A percentile compares a stretch with the other conserved stretches of the same genome.
Evolutionary conservation across 2,113 vertebrate genomes (phyloP).

Genomic region (Microcebus lehilahytsara): DNA sequence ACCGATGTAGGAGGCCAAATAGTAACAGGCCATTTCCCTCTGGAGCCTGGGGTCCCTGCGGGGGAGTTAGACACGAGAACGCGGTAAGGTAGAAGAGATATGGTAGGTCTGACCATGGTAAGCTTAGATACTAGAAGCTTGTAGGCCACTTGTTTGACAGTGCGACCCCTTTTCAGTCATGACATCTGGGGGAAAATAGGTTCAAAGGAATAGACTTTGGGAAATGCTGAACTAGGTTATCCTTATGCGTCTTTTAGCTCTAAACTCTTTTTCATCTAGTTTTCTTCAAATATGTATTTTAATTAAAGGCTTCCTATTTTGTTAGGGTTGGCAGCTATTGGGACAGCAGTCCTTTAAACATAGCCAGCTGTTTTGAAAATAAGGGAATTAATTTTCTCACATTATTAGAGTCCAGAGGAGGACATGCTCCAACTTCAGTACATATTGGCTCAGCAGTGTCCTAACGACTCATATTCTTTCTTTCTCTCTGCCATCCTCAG

Average conservation of each 20-base stretch:
- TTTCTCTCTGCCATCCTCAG: not conserved
- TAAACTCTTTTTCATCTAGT: not conserved
- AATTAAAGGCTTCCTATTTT: slow-evolving; percentile 4
- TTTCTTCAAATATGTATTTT: slow-evolving; percentile 28
- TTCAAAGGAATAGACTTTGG: not conserved
- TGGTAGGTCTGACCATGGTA: not conserved
- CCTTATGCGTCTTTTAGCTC: not conserved
- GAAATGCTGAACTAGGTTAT: not conserved
- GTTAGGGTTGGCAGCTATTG: not conserved
- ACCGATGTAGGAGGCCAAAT: not conserved
- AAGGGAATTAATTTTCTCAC: not conserved
- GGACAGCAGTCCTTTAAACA: not conserved
- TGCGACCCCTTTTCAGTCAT: not conserved
- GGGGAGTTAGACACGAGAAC: not conserved
- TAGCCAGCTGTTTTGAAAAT: not conserved
- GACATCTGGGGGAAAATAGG: not conserved
- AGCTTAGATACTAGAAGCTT: not conserved
- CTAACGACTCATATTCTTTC: not conserved
- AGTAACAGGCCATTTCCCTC: not conserved
- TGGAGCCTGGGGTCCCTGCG: not conserved
- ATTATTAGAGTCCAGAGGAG: not conserved
- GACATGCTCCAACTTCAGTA: not conserved
- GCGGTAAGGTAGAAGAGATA: not conserved
- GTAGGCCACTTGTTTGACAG: not conserved
- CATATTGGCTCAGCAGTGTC: not conserved